Conservation (phyloP, 2,888 invertebrate species). For the Allolobophora icterica region DNA sequence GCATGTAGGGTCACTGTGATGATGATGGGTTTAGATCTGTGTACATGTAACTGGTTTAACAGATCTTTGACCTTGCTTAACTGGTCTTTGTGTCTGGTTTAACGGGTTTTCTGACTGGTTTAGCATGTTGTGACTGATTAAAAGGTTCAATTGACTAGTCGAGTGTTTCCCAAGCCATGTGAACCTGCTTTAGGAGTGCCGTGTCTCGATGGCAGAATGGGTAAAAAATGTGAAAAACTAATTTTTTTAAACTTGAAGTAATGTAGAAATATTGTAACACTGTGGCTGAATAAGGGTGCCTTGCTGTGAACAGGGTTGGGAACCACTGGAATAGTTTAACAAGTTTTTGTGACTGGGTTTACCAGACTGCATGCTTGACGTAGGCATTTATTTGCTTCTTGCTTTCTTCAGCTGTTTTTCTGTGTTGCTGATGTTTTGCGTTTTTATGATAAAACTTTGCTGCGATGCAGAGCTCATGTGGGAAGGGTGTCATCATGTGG, state of each 20-base stretch:
- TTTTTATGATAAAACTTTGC: not conserved
- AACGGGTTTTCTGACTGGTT: not conserved
- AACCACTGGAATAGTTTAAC: not conserved
- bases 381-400: not conserved
- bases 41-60: not conserved
- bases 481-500: no score
- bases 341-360: not conserved
- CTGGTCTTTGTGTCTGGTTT: not conserved
- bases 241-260: no score
- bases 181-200: no score
- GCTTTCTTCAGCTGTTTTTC: not conserved
- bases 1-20: no score
- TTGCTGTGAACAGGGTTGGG: no score
- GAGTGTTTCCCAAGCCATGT: no score
- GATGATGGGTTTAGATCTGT: not conserved
- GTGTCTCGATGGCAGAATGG: no score
- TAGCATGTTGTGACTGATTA: no score
- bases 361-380: not conserved
- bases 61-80: not conserved
- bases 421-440: not conserved
- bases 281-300: no score
- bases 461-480: not conserved
- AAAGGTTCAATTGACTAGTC: no score
- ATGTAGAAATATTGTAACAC: no score
- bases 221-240: no score